These are phyloP conservation scores for Leptinotarsa rubiginosa DNA, from an alignment of 2,888 invertebrate genomes.

Conservation along the genomic window DNA sequence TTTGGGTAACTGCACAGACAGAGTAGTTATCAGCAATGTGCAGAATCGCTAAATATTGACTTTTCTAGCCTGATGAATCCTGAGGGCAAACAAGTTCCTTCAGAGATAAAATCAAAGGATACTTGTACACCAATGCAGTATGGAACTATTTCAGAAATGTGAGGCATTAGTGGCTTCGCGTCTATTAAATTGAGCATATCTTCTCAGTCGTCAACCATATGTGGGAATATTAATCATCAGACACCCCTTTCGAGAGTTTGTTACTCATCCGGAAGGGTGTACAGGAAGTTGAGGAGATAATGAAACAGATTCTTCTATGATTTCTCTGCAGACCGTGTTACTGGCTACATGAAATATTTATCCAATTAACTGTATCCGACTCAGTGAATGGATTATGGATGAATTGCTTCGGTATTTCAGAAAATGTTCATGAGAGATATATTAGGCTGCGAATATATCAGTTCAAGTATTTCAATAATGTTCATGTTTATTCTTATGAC, in stretches of 20 bases:
- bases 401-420: not conserved
- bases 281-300: constrained; percentile 12
- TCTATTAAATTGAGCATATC: constrained; percentile 8
- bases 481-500: no score
- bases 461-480: no score
- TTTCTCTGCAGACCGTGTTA: constrained; percentile 2
- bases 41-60: constrained; percentile 23
- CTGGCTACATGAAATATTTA: not conserved
- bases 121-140: not conserved
- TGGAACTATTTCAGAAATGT: not conserved
- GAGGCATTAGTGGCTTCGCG: constrained; percentile 2
- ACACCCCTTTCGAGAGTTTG: constrained; percentile 19
- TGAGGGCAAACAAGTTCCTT: constrained; percentile 13
- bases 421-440: not conserved
- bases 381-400: not conserved
- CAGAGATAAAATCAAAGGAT: not conserved
- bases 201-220: constrained; percentile 20
- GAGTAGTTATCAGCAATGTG: constrained; percentile 20
- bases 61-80: constrained; percentile 15
- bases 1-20: constrained; percentile 20
- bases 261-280: constrained; percentile 4
- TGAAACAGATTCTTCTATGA: constrained; percentile 6
- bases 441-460: no score
- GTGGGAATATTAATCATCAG: constrained; percentile 23
- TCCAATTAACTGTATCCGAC: not conserved